Conservation (phyloP, 2,797 vertebrate species). For the Sebastes flavidus region DNA sequence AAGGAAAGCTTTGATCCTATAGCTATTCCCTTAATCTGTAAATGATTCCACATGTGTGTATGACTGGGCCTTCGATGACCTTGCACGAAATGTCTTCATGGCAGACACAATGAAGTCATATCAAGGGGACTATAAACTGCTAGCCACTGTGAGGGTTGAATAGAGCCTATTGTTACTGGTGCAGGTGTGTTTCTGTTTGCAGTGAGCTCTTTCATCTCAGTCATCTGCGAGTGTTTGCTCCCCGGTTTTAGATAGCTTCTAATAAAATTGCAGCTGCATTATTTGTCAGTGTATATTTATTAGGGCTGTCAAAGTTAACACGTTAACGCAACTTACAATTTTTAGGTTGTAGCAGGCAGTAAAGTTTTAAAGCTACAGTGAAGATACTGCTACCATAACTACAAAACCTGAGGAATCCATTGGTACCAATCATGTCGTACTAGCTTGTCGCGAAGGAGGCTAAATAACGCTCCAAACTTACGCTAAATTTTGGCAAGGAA, state of each 20-base stretch:
- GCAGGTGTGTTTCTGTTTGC: conserved; percentile 54
- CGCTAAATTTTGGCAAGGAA: no score
- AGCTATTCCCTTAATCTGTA: conserved; percentile 15
- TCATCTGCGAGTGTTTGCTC: neutral
- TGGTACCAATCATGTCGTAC: no score
- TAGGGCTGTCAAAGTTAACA: no score
- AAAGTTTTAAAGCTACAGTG: no score
- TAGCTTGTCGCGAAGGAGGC: no score
- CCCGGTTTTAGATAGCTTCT: neutral
- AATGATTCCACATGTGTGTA: conserved; percentile 45
- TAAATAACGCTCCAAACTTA: no score
- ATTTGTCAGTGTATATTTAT: neutral
- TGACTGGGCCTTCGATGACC: conserved; percentile 24
- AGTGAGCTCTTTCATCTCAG: conserved; percentile 35
- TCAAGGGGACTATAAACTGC: conserved; percentile 9
- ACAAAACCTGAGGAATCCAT: no score
- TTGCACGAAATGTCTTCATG: conserved; percentile 15
- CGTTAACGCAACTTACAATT: no score
- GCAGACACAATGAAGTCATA: conserved; percentile 54
- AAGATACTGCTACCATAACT: no score
- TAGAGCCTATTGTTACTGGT: conserved; percentile 46
- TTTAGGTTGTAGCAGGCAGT: no score
- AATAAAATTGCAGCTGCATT: conserved; percentile 26
- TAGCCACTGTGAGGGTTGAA: conserved; percentile 3
- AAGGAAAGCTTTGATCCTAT: conserved; percentile 45